phyloP scores from a whole-genome alignment of 2,888 invertebrate genomes.

The Carpatolechia fugitivella region DNA sequence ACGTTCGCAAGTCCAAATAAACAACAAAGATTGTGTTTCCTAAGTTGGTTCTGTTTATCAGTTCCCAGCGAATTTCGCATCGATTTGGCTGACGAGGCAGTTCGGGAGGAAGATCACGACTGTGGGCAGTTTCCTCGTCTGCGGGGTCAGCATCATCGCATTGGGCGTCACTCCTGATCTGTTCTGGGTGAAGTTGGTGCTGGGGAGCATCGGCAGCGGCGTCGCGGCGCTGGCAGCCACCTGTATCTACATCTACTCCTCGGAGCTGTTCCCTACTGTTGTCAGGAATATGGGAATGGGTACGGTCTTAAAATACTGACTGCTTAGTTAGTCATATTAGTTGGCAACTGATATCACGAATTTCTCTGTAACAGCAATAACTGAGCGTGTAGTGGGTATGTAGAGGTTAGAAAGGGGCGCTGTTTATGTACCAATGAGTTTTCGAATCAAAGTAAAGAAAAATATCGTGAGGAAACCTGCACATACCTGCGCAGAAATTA shows the following conservation, averaged over 20 bases:
- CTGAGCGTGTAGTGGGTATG: too few relatives aligned
- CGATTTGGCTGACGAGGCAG: slow-evolving; percentile 78
- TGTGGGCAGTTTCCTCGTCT: slow-evolving; percentile 77
- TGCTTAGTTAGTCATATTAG: too few relatives aligned
- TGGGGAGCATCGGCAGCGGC: slow-evolving; percentile 87
- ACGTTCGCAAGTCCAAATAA: too few relatives aligned
- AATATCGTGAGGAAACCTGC: too few relatives aligned
- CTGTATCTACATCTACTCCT: slow-evolving; percentile 90
- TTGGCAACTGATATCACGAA: too few relatives aligned
- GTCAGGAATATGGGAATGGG: slow-evolving; percentile 91
- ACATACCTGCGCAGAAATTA: too few relatives aligned
- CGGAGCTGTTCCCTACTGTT: slow-evolving; percentile 93
- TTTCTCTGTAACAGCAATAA: too few relatives aligned
- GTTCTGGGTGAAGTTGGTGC: slow-evolving; percentile 76
- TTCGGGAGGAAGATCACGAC: slow-evolving; percentile 84
- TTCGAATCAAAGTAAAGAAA: too few relatives aligned
- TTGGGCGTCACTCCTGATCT: slow-evolving; percentile 76
- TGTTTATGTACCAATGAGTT: too few relatives aligned
- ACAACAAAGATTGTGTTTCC: too few relatives aligned
- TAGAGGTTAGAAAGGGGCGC: too few relatives aligned
- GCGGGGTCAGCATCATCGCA: slow-evolving; percentile 80
- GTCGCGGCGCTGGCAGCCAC: slow-evolving; percentile 89
- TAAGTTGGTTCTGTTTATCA: slow-evolving; percentile 55
- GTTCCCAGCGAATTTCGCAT: slow-evolving; percentile 77
- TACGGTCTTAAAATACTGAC: too few relatives aligned